Percentiles rank a stretch among this genome's conserved stretches.
These are phyloP conservation scores for Drosophila anceps DNA, from an alignment of 2,888 invertebrate genomes.

Conservation along the genomic window DNA sequence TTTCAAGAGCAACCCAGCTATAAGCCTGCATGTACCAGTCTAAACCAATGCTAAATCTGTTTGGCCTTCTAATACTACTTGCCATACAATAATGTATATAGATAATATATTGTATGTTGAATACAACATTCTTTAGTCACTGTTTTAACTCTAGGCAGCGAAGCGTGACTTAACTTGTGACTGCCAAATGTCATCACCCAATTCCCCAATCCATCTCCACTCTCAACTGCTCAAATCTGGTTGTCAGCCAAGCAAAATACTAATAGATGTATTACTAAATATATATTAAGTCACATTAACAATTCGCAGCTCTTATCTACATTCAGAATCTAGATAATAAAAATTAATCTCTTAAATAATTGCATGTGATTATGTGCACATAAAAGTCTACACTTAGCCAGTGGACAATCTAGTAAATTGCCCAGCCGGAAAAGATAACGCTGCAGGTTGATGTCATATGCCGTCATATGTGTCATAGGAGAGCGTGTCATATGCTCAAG, in stretches of 20 bases:
- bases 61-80: no score
- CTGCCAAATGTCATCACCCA: no score
- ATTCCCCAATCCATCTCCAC: neutral
- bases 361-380: slow-evolving; percentile 13
- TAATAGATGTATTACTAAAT: neutral
- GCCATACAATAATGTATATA: no score
- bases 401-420: slow-evolving; percentile 66
- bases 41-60: no score
- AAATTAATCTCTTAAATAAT: slow-evolving; percentile 24
- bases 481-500: slow-evolving; percentile 14
- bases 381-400: slow-evolving; percentile 47
- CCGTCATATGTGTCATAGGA: slow-evolving; percentile 4
- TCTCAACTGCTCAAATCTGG: neutral
- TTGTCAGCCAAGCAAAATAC: neutral
- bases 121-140: no score
- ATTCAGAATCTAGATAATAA: slow-evolving; percentile 30
- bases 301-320: slow-evolving; percentile 2
- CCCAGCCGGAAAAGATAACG: slow-evolving; percentile 52
- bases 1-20: no score
- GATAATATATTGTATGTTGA: no score
- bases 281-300: slow-evolving; percentile 17
- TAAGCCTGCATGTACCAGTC: no score
- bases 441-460: slow-evolving; percentile 61
- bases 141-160: no score
- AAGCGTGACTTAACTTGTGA: neutral